Evolutionary conservation across 2,113 vertebrate genomes (phyloP).

Genomic region (Brachypodius melanocephalos): DNA sequence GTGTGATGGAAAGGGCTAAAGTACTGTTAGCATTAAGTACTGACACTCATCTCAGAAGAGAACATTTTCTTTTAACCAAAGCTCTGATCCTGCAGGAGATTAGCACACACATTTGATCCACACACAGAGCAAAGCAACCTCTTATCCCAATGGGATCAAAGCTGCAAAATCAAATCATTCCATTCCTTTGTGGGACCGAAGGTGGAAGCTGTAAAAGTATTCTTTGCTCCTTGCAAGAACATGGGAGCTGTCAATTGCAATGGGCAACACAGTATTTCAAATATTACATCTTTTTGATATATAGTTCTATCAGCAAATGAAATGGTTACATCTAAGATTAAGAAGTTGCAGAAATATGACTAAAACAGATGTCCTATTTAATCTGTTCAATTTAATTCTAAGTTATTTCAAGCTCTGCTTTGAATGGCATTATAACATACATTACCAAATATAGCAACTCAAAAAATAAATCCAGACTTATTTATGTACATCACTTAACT

Average conservation of each 20-base stretch:
- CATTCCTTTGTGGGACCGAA: neutral
- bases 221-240: neutral
- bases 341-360: neutral
- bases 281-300: neutral
- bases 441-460: neutral
- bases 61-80: neutral
- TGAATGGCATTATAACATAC: neutral
- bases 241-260: neutral
- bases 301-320: neutral
- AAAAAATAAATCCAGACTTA: neutral
- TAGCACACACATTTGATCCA: neutral
- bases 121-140: neutral
- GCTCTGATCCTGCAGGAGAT: neutral
- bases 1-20: neutral
- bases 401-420: conserved; percentile 8
- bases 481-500: neutral
- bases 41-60: neutral
- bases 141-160: neutral
- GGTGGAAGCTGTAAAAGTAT: neutral
- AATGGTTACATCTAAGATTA: neutral
- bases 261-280: neutral
- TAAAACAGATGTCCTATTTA: neutral
- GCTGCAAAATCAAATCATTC: neutral
- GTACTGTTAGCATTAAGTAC: neutral
- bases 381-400: neutral